Percentiles rank a stretch among this genome's conserved stretches.
Evolutionary conservation across 2,113 vertebrate species (phyloP).

Genomic region (Lynx canadensis): DNA sequence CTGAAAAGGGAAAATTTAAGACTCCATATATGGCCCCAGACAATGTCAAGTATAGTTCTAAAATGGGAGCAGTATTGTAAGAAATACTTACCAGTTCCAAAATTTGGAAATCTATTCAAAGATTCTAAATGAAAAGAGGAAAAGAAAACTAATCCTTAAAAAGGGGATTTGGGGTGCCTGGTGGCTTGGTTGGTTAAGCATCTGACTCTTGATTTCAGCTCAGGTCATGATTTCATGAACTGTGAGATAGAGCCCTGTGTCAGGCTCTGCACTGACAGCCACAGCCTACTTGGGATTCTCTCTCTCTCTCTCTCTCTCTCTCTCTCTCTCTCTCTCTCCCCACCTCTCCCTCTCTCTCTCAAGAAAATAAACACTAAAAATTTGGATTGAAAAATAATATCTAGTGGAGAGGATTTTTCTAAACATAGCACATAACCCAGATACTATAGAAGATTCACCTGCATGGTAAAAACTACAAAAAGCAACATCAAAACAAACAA

Average conservation of each 20-base stretch:
- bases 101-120: background rate
- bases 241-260: no score
- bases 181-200: no score
- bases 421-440: background rate
- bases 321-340: no score
- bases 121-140: background rate
- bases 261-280: no score
- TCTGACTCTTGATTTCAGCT: no score
- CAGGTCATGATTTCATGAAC: no score
- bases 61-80: background rate
- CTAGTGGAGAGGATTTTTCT: background rate
- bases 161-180: no score
- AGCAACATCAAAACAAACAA: background rate
- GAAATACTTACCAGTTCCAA: background rate
- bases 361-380: no score
- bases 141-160: background rate
- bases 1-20: background rate
- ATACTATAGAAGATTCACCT: background rate
- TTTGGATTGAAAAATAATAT: background rate
- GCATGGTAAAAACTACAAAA: background rate
- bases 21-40: no score
- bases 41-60: background rate
- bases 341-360: no score
- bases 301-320: no score
- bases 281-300: no score